phyloP scores from a whole-genome alignment of 2,113 vertebrate species.

The Megaceryle torquata region DNA sequence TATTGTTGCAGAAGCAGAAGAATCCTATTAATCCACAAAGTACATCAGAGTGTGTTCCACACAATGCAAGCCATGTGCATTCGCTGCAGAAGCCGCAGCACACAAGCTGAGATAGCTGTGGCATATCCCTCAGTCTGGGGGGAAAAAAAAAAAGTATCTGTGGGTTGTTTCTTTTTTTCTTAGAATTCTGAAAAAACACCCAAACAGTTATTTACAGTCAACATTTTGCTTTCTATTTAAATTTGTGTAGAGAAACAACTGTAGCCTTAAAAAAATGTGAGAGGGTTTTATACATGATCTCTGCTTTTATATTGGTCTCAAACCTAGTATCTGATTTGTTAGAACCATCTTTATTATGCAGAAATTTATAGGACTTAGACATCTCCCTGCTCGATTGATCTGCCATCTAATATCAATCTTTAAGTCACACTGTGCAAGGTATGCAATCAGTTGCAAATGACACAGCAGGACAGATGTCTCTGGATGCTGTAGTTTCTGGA shows the following conservation, averaged over 20 bases:
- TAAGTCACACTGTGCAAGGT: background rate
- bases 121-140: background rate
- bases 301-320: background rate
- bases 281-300: rapidly evolving
- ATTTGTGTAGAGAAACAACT: background rate
- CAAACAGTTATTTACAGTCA: background rate
- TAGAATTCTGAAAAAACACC: background rate
- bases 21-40: conserved; percentile 37
- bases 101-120: background rate
- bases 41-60: background rate
- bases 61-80: conserved; percentile 31
- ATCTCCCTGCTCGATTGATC: background rate
- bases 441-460: background rate
- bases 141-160: background rate
- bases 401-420: background rate
- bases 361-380: background rate
- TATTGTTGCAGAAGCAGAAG: conserved; percentile 29
- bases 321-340: background rate
- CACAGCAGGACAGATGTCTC: background rate
- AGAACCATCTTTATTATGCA: background rate
- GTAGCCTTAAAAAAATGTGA: background rate
- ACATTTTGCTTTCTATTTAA: background rate
- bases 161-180: background rate
- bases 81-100: background rate
- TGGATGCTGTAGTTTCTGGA: background rate